These are phyloP conservation scores for Acropternis orthonyx DNA, from an alignment of 2,797 vertebrate species.

Conservation along the genomic window DNA sequence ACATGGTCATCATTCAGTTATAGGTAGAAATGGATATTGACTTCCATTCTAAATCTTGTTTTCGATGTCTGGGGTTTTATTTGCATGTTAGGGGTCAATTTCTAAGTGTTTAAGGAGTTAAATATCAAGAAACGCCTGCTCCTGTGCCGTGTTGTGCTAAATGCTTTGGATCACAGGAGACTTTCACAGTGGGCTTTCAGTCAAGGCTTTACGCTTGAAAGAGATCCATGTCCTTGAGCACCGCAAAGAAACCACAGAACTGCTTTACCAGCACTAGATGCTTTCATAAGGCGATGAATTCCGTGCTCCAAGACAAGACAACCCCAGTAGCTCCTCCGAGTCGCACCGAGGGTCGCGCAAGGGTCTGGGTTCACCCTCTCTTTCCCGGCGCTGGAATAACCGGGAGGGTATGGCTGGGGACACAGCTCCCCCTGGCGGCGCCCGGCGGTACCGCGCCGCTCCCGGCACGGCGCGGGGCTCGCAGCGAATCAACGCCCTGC, in stretches of 20 bases:
- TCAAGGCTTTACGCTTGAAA: accelerated
- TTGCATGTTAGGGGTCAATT: neutral
- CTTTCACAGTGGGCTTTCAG: neutral
- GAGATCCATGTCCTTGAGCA: neutral
- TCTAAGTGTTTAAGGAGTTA: neutral
- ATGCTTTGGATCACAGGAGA: neutral
- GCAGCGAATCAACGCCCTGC: too few relatives aligned
- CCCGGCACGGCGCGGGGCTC: neutral
- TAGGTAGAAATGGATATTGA: neutral
- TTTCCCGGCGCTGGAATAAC: neutral
- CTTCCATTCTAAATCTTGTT: neutral
- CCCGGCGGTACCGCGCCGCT: neutral
- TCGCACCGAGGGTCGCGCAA: accelerated
- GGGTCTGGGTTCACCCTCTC: accelerated
- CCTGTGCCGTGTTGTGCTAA: neutral
- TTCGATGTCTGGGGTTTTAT: neutral
- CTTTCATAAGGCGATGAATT: accelerated
- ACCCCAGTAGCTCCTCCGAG: accelerated
- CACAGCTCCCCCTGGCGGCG: neutral
- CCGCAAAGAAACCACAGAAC: neutral
- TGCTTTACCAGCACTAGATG: neutral
- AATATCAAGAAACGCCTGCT: neutral
- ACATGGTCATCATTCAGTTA: neutral
- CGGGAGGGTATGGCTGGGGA: neutral
- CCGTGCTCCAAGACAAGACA: accelerated